Evolutionary conservation across 2,113 vertebrate genomes (phyloP).

Genomic region (Aviceda subcristata): DNA sequence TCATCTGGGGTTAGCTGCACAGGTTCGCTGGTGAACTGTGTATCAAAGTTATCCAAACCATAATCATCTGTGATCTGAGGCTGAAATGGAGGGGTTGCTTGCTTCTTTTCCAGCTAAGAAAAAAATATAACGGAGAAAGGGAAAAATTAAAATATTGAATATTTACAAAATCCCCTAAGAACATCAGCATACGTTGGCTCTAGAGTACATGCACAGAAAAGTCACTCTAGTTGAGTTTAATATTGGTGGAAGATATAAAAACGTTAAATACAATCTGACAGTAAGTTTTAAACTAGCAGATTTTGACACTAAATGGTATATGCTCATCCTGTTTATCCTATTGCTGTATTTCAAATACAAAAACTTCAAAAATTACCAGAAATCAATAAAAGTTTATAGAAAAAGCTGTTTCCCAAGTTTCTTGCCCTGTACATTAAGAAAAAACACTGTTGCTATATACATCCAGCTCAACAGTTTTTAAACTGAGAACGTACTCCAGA

Average conservation of each 20-base stretch:
- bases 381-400: not conserved
- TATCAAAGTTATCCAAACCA: slow-evolving; percentile 97
- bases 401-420: not conserved
- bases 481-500: not conserved
- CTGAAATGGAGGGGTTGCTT: slow-evolving; percentile 90
- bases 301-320: not conserved
- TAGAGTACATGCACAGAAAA: too few species aligned
- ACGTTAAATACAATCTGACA: not conserved
- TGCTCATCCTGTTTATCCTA: not conserved
- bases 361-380: not conserved
- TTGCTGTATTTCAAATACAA: not conserved
- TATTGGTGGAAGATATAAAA: not conserved
- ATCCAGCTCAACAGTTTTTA: not conserved
- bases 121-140: not conserved
- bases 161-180: not conserved
- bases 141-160: fast-evolving
- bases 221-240: not conserved
- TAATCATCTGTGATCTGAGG: slow-evolving; percentile 96
- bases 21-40: slow-evolving; percentile 98
- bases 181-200: not conserved
- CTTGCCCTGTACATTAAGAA: not conserved
- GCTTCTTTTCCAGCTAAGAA: slow-evolving; percentile 93
- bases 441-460: not conserved
- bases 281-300: not conserved
- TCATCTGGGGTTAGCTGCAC: slow-evolving; percentile 98